Base-by-base conservation (phyloP, 2,888 invertebrate genomes). In the Torymus texanus region DNA sequence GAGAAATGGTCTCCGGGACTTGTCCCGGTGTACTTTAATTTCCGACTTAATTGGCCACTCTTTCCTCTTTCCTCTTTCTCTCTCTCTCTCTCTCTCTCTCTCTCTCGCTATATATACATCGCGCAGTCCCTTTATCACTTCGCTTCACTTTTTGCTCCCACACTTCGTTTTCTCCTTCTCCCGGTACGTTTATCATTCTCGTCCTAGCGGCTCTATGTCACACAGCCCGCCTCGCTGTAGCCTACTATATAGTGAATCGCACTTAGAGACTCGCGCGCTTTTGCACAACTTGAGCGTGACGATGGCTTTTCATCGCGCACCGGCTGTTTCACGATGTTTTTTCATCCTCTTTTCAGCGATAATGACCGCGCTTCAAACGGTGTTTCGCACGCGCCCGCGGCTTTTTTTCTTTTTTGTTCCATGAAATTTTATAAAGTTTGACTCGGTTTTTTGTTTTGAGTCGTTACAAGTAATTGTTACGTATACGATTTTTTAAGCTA, bases 271-370 rank as follows among this genome's bases (percentile, higher is more conserved):
- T 16, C 53, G 21, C 53, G 21, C 65, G 70, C 62, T 62, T 62
- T 62, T 70, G 61, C 18, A 51, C 59, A 59, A 53, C 18, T 65
- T 58, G 62, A 59, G 71, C 78, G 59, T 72, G 72, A 72, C 78
- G 72, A 72, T 61, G 55, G 18, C 65, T 29, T 66, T 72, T 77
- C 65, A 71, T 67, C 29, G 53, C 16, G 24, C 11, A 58, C 53
- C 16, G 51, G 8, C 18, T 16, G 63, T 58, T 51, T 61, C 50
- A 14, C 29, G 11, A 61, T 72, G 18, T 59, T 77, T 56, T 66
- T 16, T 68, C 16, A 0, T 16, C 24, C 53, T n/a, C 14, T 65
- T 63, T 63, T 11, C 51, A 67, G 13, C 16, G 61, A 29, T 18
- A 62, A 67, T 61, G 12, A 41, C 24, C 16, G 4, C 13, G 75